phyloP scores from a whole-genome alignment of 2,113 vertebrate genomes.

The Rynchops niger region DNA sequence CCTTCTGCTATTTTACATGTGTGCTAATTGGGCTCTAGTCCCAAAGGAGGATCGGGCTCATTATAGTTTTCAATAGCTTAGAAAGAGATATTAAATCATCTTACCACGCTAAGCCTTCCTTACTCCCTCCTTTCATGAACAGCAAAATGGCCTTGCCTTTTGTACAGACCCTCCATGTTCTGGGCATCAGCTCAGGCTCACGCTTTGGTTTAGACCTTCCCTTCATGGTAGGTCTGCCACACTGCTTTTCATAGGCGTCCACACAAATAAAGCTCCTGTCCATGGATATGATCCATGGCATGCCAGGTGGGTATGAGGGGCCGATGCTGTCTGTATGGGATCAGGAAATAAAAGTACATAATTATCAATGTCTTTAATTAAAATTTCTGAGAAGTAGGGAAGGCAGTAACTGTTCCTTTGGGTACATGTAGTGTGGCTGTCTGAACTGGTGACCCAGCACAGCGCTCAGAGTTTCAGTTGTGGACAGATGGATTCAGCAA shows the following conservation, averaged over 20 bases:
- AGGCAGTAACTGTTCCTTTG: not conserved
- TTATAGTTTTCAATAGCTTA: not conserved
- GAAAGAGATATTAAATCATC: not conserved
- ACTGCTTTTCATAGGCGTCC: not conserved
- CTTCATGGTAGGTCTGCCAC: not conserved
- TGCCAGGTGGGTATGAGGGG: not conserved
- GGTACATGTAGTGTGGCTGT: not conserved
- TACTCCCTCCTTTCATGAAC: not conserved
- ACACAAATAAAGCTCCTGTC: not conserved
- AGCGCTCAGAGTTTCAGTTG: not conserved
- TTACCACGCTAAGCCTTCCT: not conserved
- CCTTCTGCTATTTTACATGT: not conserved
- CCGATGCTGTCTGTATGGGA: not conserved
- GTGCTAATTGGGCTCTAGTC: not conserved
- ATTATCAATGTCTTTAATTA: not conserved
- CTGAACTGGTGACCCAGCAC: not conserved
- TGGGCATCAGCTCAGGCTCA: not conserved
- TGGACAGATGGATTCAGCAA: not conserved
- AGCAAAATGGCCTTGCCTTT: not conserved
- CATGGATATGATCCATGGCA: accelerated
- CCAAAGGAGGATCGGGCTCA: not conserved
- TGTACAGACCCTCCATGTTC: not conserved
- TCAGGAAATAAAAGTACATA: not conserved
- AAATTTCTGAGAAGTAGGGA: not conserved
- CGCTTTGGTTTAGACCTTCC: not conserved